Percentiles rank a stretch among this genome's conserved stretches.
phyloP scores from a whole-genome alignment of 2,113 vertebrate genomes.

The Athene noctua region DNA sequence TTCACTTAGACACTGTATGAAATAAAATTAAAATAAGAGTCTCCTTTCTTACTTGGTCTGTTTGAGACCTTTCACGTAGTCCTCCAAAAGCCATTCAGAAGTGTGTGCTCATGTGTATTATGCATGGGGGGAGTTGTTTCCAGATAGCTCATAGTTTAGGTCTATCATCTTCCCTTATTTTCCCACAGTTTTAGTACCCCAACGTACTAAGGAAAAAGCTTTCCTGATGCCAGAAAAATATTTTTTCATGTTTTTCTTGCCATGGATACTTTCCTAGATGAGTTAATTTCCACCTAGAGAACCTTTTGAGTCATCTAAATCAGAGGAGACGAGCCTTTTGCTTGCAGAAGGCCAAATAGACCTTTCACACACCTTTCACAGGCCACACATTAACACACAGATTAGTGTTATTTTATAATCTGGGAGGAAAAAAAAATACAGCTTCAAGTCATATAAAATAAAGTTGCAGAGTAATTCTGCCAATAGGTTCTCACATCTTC shows the following conservation, averaged over 20 bases:
- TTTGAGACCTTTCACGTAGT: neutral
- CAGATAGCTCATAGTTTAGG: neutral
- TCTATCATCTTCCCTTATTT: neutral
- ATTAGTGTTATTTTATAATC: conserved; percentile 31
- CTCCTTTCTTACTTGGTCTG: neutral
- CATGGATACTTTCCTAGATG: neutral
- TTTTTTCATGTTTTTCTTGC: neutral
- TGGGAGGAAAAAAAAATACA: neutral
- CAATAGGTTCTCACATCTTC: neutral
- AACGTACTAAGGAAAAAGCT: neutral
- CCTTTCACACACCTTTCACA: neutral
- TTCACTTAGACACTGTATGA: neutral
- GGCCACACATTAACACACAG: conserved; percentile 11
- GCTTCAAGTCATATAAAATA: neutral
- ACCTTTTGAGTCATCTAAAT: neutral
- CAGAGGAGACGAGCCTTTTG: neutral
- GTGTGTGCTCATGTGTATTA: fast-evolving
- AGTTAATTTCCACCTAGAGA: conserved; percentile 35
- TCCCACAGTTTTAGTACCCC: neutral
- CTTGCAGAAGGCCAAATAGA: neutral
- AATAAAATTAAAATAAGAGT: neutral
- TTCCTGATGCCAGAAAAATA: neutral
- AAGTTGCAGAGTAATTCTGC: neutral
- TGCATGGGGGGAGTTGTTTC: neutral
- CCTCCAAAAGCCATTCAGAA: neutral